phyloP scores from a whole-genome alignment of 2,888 invertebrate genomes.

The Ernsta delagoae region DNA sequence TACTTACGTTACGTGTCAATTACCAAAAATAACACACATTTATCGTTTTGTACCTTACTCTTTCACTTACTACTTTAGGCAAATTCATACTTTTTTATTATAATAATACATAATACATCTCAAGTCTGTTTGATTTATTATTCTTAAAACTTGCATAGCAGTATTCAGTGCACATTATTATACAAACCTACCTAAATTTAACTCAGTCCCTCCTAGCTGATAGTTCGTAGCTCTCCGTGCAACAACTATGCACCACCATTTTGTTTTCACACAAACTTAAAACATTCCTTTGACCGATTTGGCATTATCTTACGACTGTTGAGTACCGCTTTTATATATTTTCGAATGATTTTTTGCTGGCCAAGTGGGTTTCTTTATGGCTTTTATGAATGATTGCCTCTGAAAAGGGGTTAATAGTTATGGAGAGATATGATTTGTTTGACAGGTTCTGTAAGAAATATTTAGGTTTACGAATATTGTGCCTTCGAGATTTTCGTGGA shows the following conservation, averaged over 20 bases:
- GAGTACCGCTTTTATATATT: slow-evolving; percentile 42
- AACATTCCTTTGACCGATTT: slow-evolving; percentile 51
- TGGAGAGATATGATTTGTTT: background rate
- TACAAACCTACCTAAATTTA: background rate
- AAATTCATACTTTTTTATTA: too few relatives aligned
- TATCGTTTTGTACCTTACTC: too few relatives aligned
- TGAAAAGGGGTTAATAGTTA: slow-evolving; percentile 25
- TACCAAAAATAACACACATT: too few relatives aligned
- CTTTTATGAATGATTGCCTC: slow-evolving; percentile 29
- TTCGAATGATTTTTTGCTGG: slow-evolving; percentile 32
- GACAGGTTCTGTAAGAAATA: background rate
- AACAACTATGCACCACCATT: slow-evolving; percentile 32
- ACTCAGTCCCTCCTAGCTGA: background rate
- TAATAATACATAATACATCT: too few relatives aligned
- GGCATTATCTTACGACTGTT: slow-evolving; percentile 45
- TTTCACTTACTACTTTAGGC: too few relatives aligned
- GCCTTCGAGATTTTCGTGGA: too few relatives aligned
- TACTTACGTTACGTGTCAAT: too few relatives aligned
- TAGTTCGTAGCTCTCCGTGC: background rate
- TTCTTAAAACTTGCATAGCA: too few relatives aligned
- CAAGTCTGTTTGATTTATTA: too few relatives aligned
- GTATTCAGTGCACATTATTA: too few relatives aligned
- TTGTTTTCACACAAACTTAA: slow-evolving; percentile 49
- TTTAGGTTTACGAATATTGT: background rate
- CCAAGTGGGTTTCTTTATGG: slow-evolving; percentile 33